Percentiles rank a stretch among this genome's conserved stretches.
Evolutionary conservation across 2,888 invertebrate species (phyloP).

Genomic region (Tinea trinotella): DNA sequence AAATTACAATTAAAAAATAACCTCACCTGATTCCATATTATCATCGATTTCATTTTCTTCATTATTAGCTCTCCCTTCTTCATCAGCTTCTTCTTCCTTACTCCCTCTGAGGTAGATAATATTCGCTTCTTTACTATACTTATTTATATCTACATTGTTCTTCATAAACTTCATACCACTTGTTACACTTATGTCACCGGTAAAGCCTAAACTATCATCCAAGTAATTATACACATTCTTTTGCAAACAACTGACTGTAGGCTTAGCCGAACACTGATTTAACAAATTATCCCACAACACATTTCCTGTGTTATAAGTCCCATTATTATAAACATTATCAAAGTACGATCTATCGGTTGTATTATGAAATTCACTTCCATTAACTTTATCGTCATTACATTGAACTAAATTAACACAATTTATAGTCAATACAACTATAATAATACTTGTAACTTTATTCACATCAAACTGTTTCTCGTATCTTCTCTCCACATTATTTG

Average conservation of each 20-base stretch:
- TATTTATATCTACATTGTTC: constrained; percentile 74
- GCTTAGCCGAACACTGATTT: constrained; percentile 77
- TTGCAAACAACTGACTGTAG: constrained; percentile 82
- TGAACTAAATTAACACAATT: constrained; percentile 31
- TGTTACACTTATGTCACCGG: constrained; percentile 77
- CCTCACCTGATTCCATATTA: constrained; percentile 52
- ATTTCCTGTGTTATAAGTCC: constrained; percentile 73
- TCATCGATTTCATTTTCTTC: constrained; percentile 50
- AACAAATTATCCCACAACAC: constrained; percentile 82
- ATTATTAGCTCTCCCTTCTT: constrained; percentile 34
- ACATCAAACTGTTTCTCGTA: constrained; percentile 24
- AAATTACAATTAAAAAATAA: constrained; percentile 1
- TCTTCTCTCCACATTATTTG: constrained; percentile 21
- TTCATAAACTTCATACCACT: constrained; percentile 76
- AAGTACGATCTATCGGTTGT: constrained; percentile 39
- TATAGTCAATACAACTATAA: constrained; percentile 40
- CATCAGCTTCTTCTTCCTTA: constrained; percentile 31
- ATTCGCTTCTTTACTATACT: constrained; percentile 69
- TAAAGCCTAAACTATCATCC: constrained; percentile 75
- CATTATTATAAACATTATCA: constrained; percentile 54
- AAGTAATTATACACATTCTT: constrained; percentile 83
- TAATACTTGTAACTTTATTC: constrained; percentile 23
- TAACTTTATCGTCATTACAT: constrained; percentile 34
- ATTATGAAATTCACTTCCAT: too few relatives aligned
- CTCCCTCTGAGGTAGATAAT: constrained; percentile 56